Evolutionary conservation across 2,888 invertebrate species (phyloP).

Genomic region (Teleiodes luculella): DNA sequence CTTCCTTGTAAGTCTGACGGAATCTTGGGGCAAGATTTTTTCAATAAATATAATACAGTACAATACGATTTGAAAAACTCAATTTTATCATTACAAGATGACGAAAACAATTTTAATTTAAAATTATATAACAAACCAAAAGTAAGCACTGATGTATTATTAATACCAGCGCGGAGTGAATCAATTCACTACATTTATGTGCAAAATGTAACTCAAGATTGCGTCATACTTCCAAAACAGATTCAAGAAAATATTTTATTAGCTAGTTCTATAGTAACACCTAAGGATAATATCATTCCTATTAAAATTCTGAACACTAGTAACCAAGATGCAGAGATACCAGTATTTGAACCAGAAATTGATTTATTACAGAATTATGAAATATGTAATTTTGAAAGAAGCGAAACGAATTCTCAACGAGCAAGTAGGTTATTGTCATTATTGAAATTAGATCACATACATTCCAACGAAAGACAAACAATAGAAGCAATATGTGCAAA

Average conservation of each 20-base stretch:
- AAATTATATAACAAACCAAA: neutral
- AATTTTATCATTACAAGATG: neutral
- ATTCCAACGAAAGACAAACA: neutral
- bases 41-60: neutral
- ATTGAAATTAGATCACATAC: neutral
- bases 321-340: neutral
- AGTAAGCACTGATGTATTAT: neutral
- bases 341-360: neutral
- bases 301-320: constrained; percentile 1
- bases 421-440: neutral
- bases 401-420: neutral
- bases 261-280: neutral
- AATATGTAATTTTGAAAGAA: neutral
- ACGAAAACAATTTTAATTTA: neutral
- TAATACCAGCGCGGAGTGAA: neutral
- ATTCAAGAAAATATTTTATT: neutral
- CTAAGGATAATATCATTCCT: neutral
- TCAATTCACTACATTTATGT: neutral
- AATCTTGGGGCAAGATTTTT: neutral
- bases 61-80: neutral
- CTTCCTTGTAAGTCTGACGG: neutral
- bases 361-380: neutral
- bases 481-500: neutral
- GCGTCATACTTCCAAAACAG: neutral
- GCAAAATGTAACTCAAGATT: neutral